Percentiles rank a stretch among this genome's conserved stretches.
Evolutionary conservation across 2,888 invertebrate genomes (phyloP).

Genomic region (Zonitis immaculata): DNA sequence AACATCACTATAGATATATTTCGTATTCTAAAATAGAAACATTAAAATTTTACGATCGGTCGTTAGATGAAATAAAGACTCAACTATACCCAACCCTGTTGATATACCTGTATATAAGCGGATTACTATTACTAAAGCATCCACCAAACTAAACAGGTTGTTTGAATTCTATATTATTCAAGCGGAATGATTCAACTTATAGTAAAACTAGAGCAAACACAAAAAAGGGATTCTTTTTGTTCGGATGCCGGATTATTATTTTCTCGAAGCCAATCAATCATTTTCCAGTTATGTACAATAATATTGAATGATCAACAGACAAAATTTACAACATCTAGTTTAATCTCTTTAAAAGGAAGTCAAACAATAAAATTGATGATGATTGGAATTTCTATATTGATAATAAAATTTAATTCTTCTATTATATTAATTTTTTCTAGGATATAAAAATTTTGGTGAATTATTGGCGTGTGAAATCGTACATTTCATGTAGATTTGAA

Average conservation of each 20-base stretch:
- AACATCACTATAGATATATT: too few relatives aligned
- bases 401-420: too few relatives aligned
- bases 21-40: conserved; percentile 30
- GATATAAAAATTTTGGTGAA: too few relatives aligned
- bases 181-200: too few relatives aligned
- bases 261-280: conserved; percentile 20
- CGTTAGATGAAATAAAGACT: conserved; percentile 32
- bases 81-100: conserved; percentile 25
- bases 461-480: conserved; percentile 36
- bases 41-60: conserved; percentile 29
- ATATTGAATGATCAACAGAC: not conserved
- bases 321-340: conserved; percentile 1
- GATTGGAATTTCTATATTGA: too few relatives aligned
- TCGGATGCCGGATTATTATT: conserved; percentile 24
- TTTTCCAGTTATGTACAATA: conserved; percentile 1
- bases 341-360: too few relatives aligned
- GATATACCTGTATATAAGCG: conserved; percentile 34
- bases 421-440: too few relatives aligned
- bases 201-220: not conserved
- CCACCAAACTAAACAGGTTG: conserved; percentile 28
- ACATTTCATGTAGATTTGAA: conserved; percentile 20
- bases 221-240: too few relatives aligned
- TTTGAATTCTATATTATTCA: conserved; percentile 31
- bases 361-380: too few relatives aligned
- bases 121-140: conserved; percentile 27